These are phyloP conservation scores for Colletes collaris DNA, from an alignment of 2,888 invertebrate species.

Conservation along the genomic window DNA sequence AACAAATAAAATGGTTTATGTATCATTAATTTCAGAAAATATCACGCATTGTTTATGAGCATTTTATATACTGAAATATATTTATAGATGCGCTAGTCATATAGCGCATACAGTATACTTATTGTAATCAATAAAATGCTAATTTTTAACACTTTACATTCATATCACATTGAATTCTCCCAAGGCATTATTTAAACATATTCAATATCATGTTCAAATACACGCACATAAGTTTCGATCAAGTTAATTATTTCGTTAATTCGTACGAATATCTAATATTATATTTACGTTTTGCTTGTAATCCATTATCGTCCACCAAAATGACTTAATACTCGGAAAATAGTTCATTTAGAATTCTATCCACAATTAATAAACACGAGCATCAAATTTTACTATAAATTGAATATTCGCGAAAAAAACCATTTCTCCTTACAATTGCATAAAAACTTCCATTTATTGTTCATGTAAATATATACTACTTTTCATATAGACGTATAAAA, in stretches of 20 bases:
- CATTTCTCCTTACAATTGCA: not conserved
- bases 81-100: conserved; percentile 59
- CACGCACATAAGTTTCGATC: not conserved
- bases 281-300: not conserved
- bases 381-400: not conserved
- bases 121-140: conserved; percentile 83
- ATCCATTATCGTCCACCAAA: not conserved
- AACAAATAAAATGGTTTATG: conserved; percentile 1
- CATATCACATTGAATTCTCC: conserved; percentile 70
- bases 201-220: conserved; percentile 5
- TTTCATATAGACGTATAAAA: not conserved
- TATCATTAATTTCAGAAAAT: conserved; percentile 1
- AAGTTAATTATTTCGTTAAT: not conserved
- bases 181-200: conserved; percentile 1
- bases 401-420: not conserved
- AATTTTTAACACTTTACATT: conserved; percentile 81
- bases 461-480: not conserved
- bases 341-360: not conserved
- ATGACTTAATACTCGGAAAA: not conserved
- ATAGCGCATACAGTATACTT: conserved; percentile 60
- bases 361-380: not conserved
- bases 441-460: not conserved
- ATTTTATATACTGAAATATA: conserved; percentile 52
- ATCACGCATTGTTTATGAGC: conserved; percentile 17
- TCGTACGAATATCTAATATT: not conserved